These are phyloP conservation scores for Linnaemya vulpina DNA, from an alignment of 2,888 invertebrate species.

Conservation along the genomic window DNA sequence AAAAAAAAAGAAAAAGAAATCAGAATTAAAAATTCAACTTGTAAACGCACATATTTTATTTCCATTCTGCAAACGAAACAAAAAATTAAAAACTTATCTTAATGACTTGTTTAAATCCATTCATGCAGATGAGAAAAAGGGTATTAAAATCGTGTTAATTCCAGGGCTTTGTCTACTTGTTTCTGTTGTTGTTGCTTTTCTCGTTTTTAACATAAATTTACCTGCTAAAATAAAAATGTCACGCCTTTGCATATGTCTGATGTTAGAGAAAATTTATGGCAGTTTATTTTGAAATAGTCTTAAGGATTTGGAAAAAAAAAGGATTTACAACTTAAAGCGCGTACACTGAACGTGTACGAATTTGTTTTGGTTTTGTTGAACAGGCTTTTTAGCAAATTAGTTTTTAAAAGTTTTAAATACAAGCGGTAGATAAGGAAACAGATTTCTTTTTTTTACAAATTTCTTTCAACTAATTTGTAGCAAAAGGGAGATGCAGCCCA, in stretches of 20 bases:
- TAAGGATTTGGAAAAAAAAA: constrained; percentile 46
- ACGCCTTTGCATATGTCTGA: constrained; percentile 80
- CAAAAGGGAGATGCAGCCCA: not conserved
- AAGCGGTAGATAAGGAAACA: not conserved
- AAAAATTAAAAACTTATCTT: constrained; percentile 50
- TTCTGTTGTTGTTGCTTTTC: not conserved
- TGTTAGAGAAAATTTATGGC: constrained; percentile 76
- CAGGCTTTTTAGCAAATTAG: constrained; percentile 63
- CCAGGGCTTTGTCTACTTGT: constrained; percentile 40
- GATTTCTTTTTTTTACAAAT: not conserved
- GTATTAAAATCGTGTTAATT: constrained; percentile 62
- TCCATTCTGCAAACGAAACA: constrained; percentile 22
- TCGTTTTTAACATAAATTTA: constrained; percentile 76
- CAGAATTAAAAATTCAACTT: constrained; percentile 80
- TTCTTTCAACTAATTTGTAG: not conserved
- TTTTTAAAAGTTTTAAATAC: constrained; percentile 49
- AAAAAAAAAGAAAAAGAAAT: too few species aligned
- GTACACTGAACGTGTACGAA: constrained; percentile 21
- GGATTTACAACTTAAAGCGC: constrained; percentile 63
- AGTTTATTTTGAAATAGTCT: constrained; percentile 53
- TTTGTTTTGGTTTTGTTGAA: constrained; percentile 45
- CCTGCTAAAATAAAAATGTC: constrained; percentile 76
- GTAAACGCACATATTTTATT: constrained; percentile 43
- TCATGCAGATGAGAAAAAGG: constrained; percentile 47
- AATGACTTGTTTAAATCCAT: constrained; percentile 63